Evolutionary conservation across 2,113 vertebrate genomes (phyloP), one percentile per base, ranked within the genome.

Genomic region (Onychostoma macrolepis): DNA sequence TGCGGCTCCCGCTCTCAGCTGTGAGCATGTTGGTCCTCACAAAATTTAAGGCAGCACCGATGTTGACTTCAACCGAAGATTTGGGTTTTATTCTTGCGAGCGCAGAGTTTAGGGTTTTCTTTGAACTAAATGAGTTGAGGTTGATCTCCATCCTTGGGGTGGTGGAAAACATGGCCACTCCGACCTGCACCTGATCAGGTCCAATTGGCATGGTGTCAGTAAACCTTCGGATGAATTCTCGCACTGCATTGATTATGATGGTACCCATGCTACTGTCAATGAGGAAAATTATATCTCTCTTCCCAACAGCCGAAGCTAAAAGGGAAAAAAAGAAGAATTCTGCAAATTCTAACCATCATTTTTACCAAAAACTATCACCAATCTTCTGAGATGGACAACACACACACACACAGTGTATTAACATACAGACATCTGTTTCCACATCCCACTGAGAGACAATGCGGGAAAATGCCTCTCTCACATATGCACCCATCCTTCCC

Each of bases 251-350:
- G 94, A 98, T 94, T 63, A 88, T 41, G 26, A 80, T 69, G 30
- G 56, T 0, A 61, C 96, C 97, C 96, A 98, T 88, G 50, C 94
- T 96, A 87, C 96, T 96, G 92, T 99, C 98, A 91, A 99, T 89
- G 56, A 99, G 96, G 95, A 99, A 99, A 93, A 98, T 96, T 84
- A 99, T 94, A 92, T 99, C 98, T 92, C 97, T 96, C 93, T 94
- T 95, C 94, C 96, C 97, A 92, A 97, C 97, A 90, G 93, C 92
- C 87, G 96, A 83, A 88, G 96, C 98, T 99, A 95, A 90, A 95
- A 93, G 80, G 69, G 85, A 86, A 85, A 85, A 82, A 58, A 30
- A 28, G 17, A 56, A 61, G 86, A 88, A 53, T 72, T 83, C 6
- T 53, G 11, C 26, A 80, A 1, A 83, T 86, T 43, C 4, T 76